Conservation (phyloP, 2,888 invertebrate species). For the Perithous albicinctus region DNA sequence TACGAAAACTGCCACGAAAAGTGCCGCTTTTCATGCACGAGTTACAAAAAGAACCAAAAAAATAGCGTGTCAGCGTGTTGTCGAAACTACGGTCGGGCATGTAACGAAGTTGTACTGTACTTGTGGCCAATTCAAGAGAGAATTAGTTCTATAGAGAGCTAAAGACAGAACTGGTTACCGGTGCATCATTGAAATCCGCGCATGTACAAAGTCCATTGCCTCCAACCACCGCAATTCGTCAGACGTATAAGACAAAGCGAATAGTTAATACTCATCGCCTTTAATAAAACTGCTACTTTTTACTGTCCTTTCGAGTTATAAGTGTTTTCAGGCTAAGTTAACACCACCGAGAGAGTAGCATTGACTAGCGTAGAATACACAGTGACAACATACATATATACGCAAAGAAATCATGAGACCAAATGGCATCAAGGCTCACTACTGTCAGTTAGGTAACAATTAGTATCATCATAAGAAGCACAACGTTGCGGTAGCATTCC, state of each 20-base stretch:
- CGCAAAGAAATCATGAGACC: neutral
- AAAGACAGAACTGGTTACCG: neutral
- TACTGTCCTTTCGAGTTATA: neutral
- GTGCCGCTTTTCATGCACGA: no score
- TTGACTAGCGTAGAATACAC: neutral
- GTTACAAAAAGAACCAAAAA: no score
- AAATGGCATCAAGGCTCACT: neutral
- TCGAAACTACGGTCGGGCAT: no score
- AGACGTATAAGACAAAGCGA: neutral
- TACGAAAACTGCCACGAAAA: no score
- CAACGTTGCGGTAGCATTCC: neutral
- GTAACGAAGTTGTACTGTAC: no score
- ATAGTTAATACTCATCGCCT: neutral
- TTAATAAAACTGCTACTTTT: neutral
- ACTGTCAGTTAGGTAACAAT: neutral
- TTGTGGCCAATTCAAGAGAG: neutral
- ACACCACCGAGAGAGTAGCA: neutral
- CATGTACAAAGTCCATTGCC: neutral
- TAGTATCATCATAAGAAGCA: neutral
- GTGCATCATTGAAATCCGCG: neutral
- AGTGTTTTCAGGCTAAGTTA: neutral
- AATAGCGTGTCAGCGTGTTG: no score
- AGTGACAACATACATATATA: neutral
- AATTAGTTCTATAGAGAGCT: neutral
- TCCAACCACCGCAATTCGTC: neutral